Evolutionary conservation across 2,113 vertebrate species (phyloP).

Genomic region (Irena cyanogastra): DNA sequence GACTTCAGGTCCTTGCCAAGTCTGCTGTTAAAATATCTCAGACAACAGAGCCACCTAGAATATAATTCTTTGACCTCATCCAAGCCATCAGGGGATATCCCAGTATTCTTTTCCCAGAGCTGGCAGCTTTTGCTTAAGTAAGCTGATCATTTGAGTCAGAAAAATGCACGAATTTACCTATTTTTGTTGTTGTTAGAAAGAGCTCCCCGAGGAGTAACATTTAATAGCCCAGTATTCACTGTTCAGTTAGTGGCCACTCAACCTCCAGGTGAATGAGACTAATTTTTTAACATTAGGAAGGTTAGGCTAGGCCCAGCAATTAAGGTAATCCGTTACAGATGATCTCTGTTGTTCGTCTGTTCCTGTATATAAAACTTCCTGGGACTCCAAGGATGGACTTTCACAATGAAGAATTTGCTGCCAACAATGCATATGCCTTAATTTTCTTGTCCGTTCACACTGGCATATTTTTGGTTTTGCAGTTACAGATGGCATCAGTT

Average conservation of each 20-base stretch:
- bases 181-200: background rate
- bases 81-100: background rate
- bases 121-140: background rate
- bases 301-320: slow-evolving; percentile 14
- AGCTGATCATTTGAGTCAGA: background rate
- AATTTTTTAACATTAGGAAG: slow-evolving; percentile 17
- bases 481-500: slow-evolving; percentile 39
- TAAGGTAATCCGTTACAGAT: slow-evolving; percentile 29
- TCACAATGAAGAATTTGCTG: slow-evolving; percentile 36
- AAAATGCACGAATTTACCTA: background rate
- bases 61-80: background rate
- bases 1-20: background rate
- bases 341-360: background rate
- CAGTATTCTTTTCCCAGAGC: background rate
- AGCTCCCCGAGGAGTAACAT: background rate
- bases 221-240: background rate
- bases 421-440: background rate
- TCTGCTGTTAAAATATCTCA: background rate
- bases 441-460: slow-evolving; percentile 32
- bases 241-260: background rate
- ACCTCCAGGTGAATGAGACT: background rate
- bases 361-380: slow-evolving; percentile 1
- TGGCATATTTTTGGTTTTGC: slow-evolving; percentile 29
- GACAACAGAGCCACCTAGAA: background rate
- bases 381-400: background rate